Evolutionary conservation across 1,140 invertebrate species (phyloP).

Genomic region (Chelonus insularis): DNA sequence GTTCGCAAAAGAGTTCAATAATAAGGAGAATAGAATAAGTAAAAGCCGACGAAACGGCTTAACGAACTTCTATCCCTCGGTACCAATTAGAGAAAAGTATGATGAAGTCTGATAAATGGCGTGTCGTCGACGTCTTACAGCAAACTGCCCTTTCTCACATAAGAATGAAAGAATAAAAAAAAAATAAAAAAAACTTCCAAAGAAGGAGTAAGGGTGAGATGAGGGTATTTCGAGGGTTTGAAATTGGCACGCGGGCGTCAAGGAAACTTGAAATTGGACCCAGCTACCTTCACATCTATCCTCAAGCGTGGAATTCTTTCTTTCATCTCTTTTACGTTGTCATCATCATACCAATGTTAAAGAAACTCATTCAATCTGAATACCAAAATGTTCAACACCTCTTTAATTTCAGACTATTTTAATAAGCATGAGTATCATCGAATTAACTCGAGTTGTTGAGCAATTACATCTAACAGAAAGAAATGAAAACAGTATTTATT

Average conservation of each 20-base stretch:
- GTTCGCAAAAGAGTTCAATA: slow-evolving; percentile 3
- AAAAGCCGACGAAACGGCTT: slow-evolving; percentile 2
- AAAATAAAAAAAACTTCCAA: background rate
- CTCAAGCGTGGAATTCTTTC: background rate
- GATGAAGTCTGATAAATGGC: slow-evolving; percentile 17
- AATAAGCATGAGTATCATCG: no score
- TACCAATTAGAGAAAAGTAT: slow-evolving; percentile 18
- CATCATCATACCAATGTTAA: no score
- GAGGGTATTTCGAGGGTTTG: background rate
- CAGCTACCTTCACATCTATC: slow-evolving; percentile 2
- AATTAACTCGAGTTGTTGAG: no score
- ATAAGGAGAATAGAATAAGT: background rate
- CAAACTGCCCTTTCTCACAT: slow-evolving; percentile 2
- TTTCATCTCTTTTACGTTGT: no score
- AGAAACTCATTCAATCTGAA: no score
- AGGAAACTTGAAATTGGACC: background rate
- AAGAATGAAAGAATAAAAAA: background rate
- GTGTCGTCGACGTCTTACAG: background rate
- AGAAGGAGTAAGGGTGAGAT: background rate
- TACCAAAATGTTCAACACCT: no score
- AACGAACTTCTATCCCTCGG: slow-evolving; percentile 7
- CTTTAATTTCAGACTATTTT: no score
- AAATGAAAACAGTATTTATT: no score
- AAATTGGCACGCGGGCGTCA: background rate
- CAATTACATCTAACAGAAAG: no score